Conservation (phyloP, 1,140 invertebrate genomes). For the Aphelenchoides besseyi region DNA sequence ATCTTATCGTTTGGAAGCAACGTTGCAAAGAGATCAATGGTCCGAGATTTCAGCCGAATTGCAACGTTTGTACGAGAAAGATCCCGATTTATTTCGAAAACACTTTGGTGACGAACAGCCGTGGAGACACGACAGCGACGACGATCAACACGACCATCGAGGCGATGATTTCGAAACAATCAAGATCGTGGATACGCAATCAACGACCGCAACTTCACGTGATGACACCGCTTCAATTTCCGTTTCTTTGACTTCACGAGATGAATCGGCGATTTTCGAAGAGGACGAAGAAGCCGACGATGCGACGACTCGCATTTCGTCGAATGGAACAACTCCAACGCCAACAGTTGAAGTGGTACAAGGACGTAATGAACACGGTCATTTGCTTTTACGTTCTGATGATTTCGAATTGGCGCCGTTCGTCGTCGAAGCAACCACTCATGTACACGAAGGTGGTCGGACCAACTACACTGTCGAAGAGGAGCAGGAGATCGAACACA, state of each 20-base stretch:
- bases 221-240: conserved; percentile 18
- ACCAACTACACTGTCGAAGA: not conserved
- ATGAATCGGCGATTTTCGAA: conserved; percentile 7
- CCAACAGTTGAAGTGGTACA: conserved; percentile 6
- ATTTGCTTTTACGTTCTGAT: not conserved
- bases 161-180: conserved; percentile 3
- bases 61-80: conserved; percentile 14
- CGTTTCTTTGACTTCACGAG: not conserved
- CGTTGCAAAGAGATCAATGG: conserved; percentile 11
- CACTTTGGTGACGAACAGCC: not conserved
- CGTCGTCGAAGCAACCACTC: not conserved
- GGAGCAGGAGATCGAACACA: not conserved
- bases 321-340: conserved; percentile 8
- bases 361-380: not conserved
- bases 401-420: not conserved
- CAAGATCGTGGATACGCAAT: not conserved
- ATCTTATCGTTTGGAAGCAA: conserved; percentile 22
- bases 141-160: not conserved
- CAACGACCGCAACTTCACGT: conserved; percentile 1
- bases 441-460: not conserved
- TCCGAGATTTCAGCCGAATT: not conserved
- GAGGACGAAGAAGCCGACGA: not conserved
- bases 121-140: not conserved
- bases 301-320: not conserved
- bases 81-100: conserved; percentile 9